Base-by-base conservation (phyloP, 92 coral and sea anemone species). In the Zoanthus solanderi region DNA sequence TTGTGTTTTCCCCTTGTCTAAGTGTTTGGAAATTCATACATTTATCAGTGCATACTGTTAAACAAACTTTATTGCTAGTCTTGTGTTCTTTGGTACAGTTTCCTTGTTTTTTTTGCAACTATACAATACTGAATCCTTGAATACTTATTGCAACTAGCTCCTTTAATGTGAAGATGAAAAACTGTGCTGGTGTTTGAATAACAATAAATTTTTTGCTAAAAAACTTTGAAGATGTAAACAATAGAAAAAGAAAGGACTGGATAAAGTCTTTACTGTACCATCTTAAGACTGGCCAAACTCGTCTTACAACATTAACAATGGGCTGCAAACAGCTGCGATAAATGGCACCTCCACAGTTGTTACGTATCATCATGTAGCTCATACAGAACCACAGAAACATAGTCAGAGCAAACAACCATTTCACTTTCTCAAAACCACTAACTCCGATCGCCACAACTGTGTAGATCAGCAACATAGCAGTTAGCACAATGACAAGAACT, bases 371-470 rank as follows among this genome's bases (percentile, higher is more conserved):
- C 93, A 89, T 92, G 75, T 92, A 97, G 0, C 95, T 87, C 88
- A 97, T 77, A 76, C 96, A 97, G 85, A 94, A 95, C 98, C 98
- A 97, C 17, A 95, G 87, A 58, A 97, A 94, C 93, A 97, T 87
- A 0, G 98, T 94, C 7, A 97, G 65, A 60, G 86, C 92, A 86
- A 95, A 97, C 44, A 97, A 18, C 82, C 94, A 90, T 53, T 88
- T 84, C 46, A 95, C 99, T 42, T 92, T 92, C 46, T 97, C 92
- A 88, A 95, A 92, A 17, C 99, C 99, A 79, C 98, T 94, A 4
- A 85, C 71, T 68, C 71, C 90, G 23, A 97, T 97, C 3, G 98
- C 99, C 29, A 45, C 92, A 10, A 96, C 90, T 88, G 94, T 91
- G 83, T 95, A 95, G 2, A 87, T 68, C 42, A 95, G 79, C 66